Percentiles rank a stretch among this genome's conserved stretches.
Conservation (phyloP, 2,113 vertebrate genomes). For the Globicephala melas region DNA sequence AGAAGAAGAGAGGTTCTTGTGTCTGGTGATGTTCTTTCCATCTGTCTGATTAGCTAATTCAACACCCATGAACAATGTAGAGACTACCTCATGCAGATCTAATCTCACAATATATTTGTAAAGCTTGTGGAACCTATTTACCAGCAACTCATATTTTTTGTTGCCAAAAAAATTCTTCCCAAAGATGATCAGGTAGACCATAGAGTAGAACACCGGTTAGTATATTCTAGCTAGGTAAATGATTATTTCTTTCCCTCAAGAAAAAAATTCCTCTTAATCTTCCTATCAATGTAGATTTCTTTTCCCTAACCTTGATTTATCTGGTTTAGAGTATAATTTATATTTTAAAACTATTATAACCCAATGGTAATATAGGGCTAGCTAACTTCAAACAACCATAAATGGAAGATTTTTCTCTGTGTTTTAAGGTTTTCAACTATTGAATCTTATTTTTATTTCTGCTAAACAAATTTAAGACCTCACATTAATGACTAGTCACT, state of each 20-base stretch:
- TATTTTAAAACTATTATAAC: not conserved
- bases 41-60: not conserved
- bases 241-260: not conserved
- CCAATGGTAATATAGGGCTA: not conserved
- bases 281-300: not conserved
- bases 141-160: not conserved
- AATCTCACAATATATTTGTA: not conserved
- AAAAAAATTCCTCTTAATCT: not conserved
- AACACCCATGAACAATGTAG: not conserved
- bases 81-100: not conserved
- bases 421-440: not conserved
- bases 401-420: not conserved
- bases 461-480: constrained; percentile 46
- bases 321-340: not conserved
- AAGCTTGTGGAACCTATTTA: not conserved
- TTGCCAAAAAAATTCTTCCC: not conserved
- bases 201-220: not conserved
- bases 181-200: not conserved
- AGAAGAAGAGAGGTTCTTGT: not conserved
- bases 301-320: not conserved
- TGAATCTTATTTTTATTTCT: not conserved
- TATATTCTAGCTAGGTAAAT: not conserved
- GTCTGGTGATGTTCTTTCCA: not conserved
- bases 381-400: not conserved
- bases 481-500: constrained; percentile 66